Percentiles rank a stretch among this genome's conserved stretches.
These are phyloP conservation scores for Phoenoteleia sp. DNA, from an alignment of 2,888 invertebrate genomes.

Conservation along the genomic window DNA sequence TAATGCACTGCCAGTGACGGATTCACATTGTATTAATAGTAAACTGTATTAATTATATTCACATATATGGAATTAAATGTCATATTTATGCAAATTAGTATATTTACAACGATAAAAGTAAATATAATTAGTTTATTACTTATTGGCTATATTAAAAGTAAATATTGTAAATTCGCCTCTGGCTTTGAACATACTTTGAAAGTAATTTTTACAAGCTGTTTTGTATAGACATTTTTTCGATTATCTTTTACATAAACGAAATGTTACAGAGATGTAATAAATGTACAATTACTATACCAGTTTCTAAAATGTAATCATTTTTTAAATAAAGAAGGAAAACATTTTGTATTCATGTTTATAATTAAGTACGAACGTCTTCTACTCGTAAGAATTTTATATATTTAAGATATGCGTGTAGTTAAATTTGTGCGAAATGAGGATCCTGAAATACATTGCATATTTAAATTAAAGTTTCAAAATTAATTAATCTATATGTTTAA, in stretches of 20 bases:
- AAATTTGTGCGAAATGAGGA: neutral
- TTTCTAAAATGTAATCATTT: neutral
- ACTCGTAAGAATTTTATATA: neutral
- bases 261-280: constrained; percentile 37
- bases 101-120: no score
- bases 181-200: neutral
- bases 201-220: neutral
- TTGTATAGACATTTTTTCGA: neutral
- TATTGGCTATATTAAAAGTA: neutral
- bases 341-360: neutral
- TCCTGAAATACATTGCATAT: no score
- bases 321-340: neutral
- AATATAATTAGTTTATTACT: no score
- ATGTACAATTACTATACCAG: constrained; percentile 59
- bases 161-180: neutral
- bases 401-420: neutral
- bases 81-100: neutral
- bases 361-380: neutral
- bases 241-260: neutral
- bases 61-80: no score
- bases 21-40: no score
- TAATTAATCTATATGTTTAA: no score
- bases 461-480: no score
- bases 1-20: neutral
- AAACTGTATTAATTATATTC: no score